Percentiles rank a stretch among this genome's conserved stretches.
These are phyloP conservation scores for Caenorhabditis sinica DNA, from an alignment of 2,888 invertebrate genomes.

Conservation along the genomic window DNA sequence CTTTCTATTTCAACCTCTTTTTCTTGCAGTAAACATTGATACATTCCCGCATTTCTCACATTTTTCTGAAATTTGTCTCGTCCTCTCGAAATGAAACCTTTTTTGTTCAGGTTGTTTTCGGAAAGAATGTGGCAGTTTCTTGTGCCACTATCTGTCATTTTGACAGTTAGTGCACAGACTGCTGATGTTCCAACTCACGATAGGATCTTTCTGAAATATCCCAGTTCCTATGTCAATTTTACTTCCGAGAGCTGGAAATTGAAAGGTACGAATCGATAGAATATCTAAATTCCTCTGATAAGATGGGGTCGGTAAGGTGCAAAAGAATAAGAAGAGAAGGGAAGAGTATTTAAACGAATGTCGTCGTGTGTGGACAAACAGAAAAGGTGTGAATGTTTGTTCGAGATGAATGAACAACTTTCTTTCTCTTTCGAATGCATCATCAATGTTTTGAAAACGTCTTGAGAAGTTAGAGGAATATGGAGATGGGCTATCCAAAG, in stretches of 20 bases:
- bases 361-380: conserved; percentile 40
- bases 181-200: conserved; percentile 26
- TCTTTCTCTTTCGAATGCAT: conserved; percentile 29
- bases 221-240: conserved; percentile 68
- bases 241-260: conserved; percentile 70
- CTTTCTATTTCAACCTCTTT: conserved; percentile 6
- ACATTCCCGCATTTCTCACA: conserved; percentile 10
- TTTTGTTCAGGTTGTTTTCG: neutral
- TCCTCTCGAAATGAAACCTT: neutral
- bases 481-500: too few species aligned
- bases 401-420: conserved; percentile 9
- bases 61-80: conserved; percentile 14
- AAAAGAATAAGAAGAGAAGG: conserved; percentile 3
- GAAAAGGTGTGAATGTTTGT: conserved; percentile 51
- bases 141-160: conserved; percentile 37
- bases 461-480: conserved; percentile 6
- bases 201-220: conserved; percentile 65
- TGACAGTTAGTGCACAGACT: conserved; percentile 42
- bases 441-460: conserved; percentile 50
- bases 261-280: conserved; percentile 41
- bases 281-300: conserved; percentile 20
- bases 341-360: conserved; percentile 24
- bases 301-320: conserved; percentile 12
- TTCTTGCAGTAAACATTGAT: conserved; percentile 24
- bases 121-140: conserved; percentile 24